Conservation (phyloP, 2,888 invertebrate genomes). For the Papilio demoleus region DNA sequence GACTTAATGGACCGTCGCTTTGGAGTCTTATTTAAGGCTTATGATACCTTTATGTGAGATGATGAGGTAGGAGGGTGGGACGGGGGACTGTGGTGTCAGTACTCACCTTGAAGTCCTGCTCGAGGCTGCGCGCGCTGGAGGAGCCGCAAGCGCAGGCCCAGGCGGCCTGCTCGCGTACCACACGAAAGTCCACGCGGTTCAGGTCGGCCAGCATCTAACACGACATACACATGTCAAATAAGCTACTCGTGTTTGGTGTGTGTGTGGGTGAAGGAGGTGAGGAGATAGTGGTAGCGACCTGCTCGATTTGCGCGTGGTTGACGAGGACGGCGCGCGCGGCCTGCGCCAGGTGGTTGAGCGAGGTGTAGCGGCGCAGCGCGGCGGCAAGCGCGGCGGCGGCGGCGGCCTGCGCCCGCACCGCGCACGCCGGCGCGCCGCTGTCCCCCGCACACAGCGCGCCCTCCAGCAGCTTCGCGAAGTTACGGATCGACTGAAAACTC, state of each 20-base stretch:
- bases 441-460: conserved; percentile 48
- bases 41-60: no score
- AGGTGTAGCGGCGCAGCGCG: conserved; percentile 97
- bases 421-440: conserved; percentile 86
- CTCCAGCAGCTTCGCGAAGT: conserved; percentile 86
- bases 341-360: conserved; percentile 97
- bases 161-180: conserved; percentile 95
- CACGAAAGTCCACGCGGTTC: conserved; percentile 98
- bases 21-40: no score
- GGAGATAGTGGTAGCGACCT: conserved; percentile 68
- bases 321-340: conserved; percentile 98
- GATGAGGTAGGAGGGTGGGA: neutral
- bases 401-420: conserved; percentile 85
- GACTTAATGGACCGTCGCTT: no score
- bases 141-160: conserved; percentile 99
- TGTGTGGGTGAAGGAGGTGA: no score
- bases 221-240: neutral
- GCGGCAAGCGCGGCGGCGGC: conserved; percentile 97
- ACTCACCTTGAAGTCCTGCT: conserved; percentile 92
- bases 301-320: conserved; percentile 96
- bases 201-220: conserved; percentile 96
- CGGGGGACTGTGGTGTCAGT: neutral
- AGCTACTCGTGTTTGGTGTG: no score
- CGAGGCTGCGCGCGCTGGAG: conserved; percentile 91
- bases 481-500: conserved; percentile 86